Evolutionary conservation across 2,888 invertebrate genomes (phyloP), one percentile per base, ranked within the genome.

Genomic region (Scaptomyza cyrtandrae): DNA sequence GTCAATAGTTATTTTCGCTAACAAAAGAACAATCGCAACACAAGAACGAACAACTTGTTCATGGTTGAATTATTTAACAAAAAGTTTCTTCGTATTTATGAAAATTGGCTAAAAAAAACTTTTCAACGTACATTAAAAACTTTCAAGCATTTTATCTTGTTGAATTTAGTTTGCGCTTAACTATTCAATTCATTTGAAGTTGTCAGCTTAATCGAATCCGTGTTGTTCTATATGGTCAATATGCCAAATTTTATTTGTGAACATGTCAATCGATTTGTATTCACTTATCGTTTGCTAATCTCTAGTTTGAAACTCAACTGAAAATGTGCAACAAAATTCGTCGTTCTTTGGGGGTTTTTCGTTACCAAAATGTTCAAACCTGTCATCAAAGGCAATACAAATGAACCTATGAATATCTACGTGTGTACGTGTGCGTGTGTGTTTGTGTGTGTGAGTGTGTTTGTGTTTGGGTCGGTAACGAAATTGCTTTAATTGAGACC

Each of bases 401-500:
- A 69, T 48, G 53, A 44, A 58, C 58, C 62, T 58, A 55, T 52
- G 41, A 14, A 9, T 16, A 19, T 39, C 33, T 48, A 49, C 9
- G 5, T 4, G 19, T 45, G 44, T 44, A n/a, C n/a, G n/a, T n/a
- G n/a, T n/a, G 16, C 31, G 13, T 31, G 19, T 60, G 33, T 35
- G 31, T 31, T 7, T 31, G 24, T n/a, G 14, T 59, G 44, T 52
- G 49, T 33, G 31, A 13, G 16, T 14, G 46, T 1, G 11, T 41
- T 14, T 54, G 41, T 53, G 31, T 44, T 0, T 11, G 19, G 54
- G 59, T 52, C 53, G 67, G 49, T 50, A 71, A 66, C 55, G 65
- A 71, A 80, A 78, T 75, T 84, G 82, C 84, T 82, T 87, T 81
- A 82, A 85, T 81, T 85, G 81, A 62, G 63, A 87, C 81, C 75